Base-by-base conservation (phyloP, 2,888 invertebrate genomes). In the Bellardia bayeri region DNA sequence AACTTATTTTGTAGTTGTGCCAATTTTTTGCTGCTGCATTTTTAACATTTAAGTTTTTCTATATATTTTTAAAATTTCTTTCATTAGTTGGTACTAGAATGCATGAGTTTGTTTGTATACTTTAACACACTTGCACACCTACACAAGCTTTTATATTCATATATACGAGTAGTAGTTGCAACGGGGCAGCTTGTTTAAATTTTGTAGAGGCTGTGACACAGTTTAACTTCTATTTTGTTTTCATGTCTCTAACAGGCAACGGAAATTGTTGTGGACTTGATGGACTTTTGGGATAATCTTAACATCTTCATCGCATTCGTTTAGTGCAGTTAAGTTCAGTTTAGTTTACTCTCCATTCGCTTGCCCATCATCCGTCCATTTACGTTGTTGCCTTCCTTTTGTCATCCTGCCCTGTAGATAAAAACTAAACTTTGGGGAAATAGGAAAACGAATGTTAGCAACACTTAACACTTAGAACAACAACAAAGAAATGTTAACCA, bases 211-310 rank as follows among this genome's bases (percentile, higher is more conserved):
- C 82, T 82, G 85, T 87, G 87, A 82, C 87, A 85, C 85, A 87
- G 82, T 87, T 87, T 85, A 87, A 79, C 76, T 71, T 78, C 49
- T 81, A 75, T 80, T 69, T 75, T 85, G 54, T 85, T 78, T 82
- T 64, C 85, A 37, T 69, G 51, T 68, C 66, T 61, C 68, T 72
- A 68, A 69, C 68, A 75, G 85, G 79, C 87, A 80, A 72, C 86
- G 86, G 88, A 90, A 91, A 91, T 90, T 91, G 90, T 91, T 89
- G 90, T 90, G 89, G 90, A 91, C 91, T 91, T 83, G 88, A 86
- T 89, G 91, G 89, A 89, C 89, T 89, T 89, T 87, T 84, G 78
- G 82, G 87, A 86, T 86, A 79, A 68, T 78, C 16, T 85, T 84
- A 88, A 78, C 72, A 54, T 85, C 80, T 82, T 82, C 68, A 61